These are phyloP conservation scores for Dryocosmus kuriphilus DNA, from an alignment of 2,888 invertebrate species.

Conservation along the genomic window DNA sequence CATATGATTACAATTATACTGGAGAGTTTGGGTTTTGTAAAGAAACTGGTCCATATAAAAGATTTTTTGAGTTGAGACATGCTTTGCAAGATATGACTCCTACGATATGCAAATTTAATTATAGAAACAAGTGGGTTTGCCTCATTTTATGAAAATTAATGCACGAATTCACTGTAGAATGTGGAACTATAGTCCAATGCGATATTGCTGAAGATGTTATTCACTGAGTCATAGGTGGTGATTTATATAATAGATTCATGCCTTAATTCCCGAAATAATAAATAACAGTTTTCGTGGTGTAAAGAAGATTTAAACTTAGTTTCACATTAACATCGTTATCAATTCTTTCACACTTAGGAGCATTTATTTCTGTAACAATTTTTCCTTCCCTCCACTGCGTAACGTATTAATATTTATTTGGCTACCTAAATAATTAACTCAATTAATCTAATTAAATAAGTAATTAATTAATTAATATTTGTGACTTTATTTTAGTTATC, in stretches of 20 bases:
- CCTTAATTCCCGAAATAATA: slow-evolving; percentile 3
- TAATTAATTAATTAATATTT: too few relatives aligned
- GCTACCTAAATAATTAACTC: too few relatives aligned
- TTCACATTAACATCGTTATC: slow-evolving; percentile 1
- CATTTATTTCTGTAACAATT: too few relatives aligned
- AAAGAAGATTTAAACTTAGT: neutral
- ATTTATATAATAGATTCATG: slow-evolving; percentile 12
- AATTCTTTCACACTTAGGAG: neutral
- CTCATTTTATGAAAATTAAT: slow-evolving; percentile 30
- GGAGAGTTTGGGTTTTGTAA: neutral
- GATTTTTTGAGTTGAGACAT: neutral
- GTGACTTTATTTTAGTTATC: too few relatives aligned
- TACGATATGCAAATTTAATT: slow-evolving; percentile 31
- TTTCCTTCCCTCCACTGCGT: too few relatives aligned
- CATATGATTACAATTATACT: neutral
- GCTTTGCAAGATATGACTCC: too few relatives aligned
- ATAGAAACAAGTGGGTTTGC: slow-evolving; percentile 1
- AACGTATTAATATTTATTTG: too few relatives aligned
- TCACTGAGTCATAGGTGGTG: neutral
- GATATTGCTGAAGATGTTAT: neutral
- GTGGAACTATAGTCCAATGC: neutral
- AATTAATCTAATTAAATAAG: too few relatives aligned
- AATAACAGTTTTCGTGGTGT: neutral
- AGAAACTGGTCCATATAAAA: neutral
- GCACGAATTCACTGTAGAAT: neutral